Conservation (phyloP, 2,113 vertebrate species). For the Aspidoscelis tigris region DNA sequence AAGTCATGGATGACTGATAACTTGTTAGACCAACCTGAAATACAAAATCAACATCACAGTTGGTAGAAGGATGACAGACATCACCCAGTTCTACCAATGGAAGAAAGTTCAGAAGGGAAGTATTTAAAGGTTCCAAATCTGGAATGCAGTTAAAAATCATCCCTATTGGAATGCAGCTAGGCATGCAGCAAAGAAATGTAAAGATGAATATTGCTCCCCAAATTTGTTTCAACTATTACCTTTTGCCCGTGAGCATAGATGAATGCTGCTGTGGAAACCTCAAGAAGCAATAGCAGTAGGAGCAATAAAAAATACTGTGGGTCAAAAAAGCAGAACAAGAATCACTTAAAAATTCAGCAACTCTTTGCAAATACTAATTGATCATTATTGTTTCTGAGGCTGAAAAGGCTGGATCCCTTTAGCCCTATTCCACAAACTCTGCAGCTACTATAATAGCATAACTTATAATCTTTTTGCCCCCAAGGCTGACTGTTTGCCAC, state of each 20-base stretch:
- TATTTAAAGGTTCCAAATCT: too few relatives aligned
- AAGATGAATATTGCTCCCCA: neutral
- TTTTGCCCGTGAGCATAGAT: conserved; percentile 65
- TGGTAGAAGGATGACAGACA: too few relatives aligned
- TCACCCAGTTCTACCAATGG: too few relatives aligned
- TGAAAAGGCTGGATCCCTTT: neutral
- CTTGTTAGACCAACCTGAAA: too few relatives aligned
- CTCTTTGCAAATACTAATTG: neutral
- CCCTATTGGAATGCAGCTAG: neutral
- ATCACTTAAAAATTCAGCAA: neutral
- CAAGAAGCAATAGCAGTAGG: conserved; percentile 52
- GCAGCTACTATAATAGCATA: neutral
- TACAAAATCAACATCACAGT: too few relatives aligned
- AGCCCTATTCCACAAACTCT: neutral
- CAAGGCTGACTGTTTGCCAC: neutral
- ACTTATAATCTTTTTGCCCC: neutral
- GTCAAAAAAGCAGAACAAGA: conserved; percentile 15
- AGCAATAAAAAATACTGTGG: conserved; percentile 69
- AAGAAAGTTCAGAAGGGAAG: too few relatives aligned
- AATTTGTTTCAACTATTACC: conserved; percentile 27
- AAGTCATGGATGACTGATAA: too few relatives aligned
- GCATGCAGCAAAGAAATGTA: neutral
- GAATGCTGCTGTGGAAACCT: conserved; percentile 51
- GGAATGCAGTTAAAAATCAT: too few relatives aligned
- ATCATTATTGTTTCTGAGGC: neutral